A percentile compares a stretch with the other conserved stretches of the same genome.
Conservation (phyloP, 2,888 invertebrate species). For the Agrochola litura region DNA sequence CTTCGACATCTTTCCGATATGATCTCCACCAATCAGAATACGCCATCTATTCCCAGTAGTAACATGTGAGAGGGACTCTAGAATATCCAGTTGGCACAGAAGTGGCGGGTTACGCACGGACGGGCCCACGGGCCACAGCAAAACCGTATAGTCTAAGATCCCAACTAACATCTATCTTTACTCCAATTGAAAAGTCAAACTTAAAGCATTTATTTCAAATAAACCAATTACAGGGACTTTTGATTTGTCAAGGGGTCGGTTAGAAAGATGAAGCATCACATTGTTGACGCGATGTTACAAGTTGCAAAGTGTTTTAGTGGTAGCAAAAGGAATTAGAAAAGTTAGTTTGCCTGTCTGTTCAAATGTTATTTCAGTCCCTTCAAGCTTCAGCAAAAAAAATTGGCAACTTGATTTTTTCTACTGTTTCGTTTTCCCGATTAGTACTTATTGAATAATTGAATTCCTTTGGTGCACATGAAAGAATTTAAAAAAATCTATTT, state of each 20-base stretch:
- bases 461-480: background rate
- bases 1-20: conserved; percentile 3
- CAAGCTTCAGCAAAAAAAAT: background rate
- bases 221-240: too few relatives aligned
- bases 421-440: background rate
- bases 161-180: background rate
- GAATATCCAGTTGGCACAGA: conserved; percentile 65
- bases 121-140: conserved; percentile 61
- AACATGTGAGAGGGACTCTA: conserved; percentile 51
- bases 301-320: background rate
- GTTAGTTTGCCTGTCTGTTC: background rate
- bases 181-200: background rate
- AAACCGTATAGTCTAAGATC: conserved; percentile 50
- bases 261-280: too few relatives aligned
- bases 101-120: conserved; percentile 76
- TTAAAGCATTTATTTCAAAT: too few relatives aligned
- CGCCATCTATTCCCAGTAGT: conserved; percentile 40
- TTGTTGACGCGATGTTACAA: too few relatives aligned
- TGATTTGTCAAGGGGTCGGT: too few relatives aligned
- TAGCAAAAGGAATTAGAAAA: background rate
- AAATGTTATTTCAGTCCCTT: background rate
- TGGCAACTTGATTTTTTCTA: background rate
- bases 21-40: conserved; percentile 45
- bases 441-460: too few relatives aligned
- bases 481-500: background rate